Conservation (phyloP, 1,140 invertebrate genomes). For the Pantala flavescens region DNA sequence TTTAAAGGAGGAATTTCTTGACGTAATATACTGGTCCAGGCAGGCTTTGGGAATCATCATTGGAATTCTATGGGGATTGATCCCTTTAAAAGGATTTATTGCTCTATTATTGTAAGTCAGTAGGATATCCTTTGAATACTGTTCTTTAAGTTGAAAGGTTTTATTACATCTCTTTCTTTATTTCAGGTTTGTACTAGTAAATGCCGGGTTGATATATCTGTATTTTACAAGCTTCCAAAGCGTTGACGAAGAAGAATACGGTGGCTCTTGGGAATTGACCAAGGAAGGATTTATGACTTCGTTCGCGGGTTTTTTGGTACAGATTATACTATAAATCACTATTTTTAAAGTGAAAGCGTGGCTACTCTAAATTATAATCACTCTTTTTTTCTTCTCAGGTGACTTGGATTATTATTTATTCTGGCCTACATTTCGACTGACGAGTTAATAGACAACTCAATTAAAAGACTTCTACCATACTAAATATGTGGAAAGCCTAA, state of each 20-base stretch:
- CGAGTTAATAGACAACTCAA: not conserved
- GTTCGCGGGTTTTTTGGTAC: slow-evolving; percentile 92
- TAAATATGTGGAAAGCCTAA: not conserved
- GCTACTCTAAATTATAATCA: not conserved
- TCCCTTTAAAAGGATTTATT: slow-evolving; percentile 85
- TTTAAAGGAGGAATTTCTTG: slow-evolving; percentile 91
- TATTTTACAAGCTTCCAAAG: slow-evolving; percentile 88
- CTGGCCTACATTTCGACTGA: slow-evolving; percentile 63
- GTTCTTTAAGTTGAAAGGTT: too few relatives aligned
- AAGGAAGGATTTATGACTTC: slow-evolving; percentile 98
- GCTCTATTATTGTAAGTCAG: slow-evolving; percentile 78
- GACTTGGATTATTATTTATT: slow-evolving; percentile 89
- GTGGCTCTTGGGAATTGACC: slow-evolving; percentile 82
- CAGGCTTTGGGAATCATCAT: slow-evolving; percentile 85
- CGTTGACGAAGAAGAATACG: slow-evolving; percentile 93
- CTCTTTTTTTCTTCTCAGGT: slow-evolving; percentile 47
- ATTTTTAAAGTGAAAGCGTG: slow-evolving; percentile 8
- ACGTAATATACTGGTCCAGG: slow-evolving; percentile 94
- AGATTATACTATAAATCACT: slow-evolving; percentile 26
- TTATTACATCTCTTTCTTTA: slow-evolving; percentile 21
- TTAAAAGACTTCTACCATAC: too few relatives aligned
- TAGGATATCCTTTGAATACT: not conserved
- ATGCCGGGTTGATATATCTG: slow-evolving; percentile 79
- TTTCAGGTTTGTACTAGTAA: slow-evolving; percentile 80
- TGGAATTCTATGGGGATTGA: slow-evolving; percentile 82